Conservation (phyloP, 2,888 invertebrate species). For the Meghimatium bilineatum region DNA sequence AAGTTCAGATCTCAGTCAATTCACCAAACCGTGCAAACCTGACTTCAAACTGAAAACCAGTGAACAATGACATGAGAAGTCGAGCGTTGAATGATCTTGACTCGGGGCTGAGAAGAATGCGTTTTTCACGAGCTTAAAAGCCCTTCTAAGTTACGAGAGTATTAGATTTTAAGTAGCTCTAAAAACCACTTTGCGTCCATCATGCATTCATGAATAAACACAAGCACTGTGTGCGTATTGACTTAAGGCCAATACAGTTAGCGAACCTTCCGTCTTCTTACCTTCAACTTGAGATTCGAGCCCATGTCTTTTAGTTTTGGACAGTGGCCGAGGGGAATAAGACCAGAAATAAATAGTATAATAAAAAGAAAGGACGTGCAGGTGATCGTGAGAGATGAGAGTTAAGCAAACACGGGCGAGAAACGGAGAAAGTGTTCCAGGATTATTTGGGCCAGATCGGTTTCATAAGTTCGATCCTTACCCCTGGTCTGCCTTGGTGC, state of each 20-base stretch:
- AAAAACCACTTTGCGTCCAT: constrained; percentile 36
- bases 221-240: constrained; percentile 7
- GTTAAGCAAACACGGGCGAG: constrained; percentile 20
- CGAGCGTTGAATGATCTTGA: constrained; percentile 21
- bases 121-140: constrained; percentile 32
- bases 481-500: not conserved
- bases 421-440: constrained; percentile 12
- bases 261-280: not conserved
- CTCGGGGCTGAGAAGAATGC: not conserved
- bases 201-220: constrained; percentile 36
- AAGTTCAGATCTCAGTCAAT: not conserved
- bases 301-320: not conserved
- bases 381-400: constrained; percentile 16
- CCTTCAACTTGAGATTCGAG: not conserved
- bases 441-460: not conserved
- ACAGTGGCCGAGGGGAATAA: constrained; percentile 7
- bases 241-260: not conserved
- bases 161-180: constrained; percentile 4
- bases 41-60: not conserved
- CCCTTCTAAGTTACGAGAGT: constrained; percentile 31
- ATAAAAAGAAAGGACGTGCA: constrained; percentile 17
- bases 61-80: constrained; percentile 14
- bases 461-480: constrained; percentile 24
- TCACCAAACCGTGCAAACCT: not conserved
- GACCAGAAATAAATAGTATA: constrained; percentile 18